Conservation (phyloP, 2,113 vertebrate species). For the Trachemys scripta region DNA sequence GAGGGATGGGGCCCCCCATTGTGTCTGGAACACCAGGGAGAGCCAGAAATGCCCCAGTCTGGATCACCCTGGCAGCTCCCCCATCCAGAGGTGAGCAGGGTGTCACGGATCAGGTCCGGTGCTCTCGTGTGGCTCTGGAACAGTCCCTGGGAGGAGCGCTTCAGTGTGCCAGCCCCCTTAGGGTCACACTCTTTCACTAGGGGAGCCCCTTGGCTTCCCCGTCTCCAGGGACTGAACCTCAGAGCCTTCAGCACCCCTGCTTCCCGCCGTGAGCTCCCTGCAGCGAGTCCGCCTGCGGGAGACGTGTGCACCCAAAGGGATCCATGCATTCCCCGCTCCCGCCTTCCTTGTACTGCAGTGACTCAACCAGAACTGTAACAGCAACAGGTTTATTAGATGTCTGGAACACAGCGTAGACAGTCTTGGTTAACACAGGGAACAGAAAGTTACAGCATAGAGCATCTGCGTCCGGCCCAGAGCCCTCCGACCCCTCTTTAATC, state of each 20-base stretch:
- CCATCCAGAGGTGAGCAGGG: not conserved
- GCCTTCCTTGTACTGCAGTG: too few species aligned
- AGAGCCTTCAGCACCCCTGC: too few species aligned
- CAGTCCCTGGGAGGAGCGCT: too few species aligned
- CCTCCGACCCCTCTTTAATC: not conserved
- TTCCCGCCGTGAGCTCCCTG: not conserved
- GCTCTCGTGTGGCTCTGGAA: too few species aligned
- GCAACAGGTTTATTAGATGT: not conserved
- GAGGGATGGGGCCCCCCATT: not conserved
- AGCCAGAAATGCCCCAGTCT: too few species aligned
- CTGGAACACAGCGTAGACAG: not conserved
- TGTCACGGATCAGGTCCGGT: not conserved
- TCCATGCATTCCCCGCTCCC: too few species aligned
- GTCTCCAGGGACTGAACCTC: not conserved
- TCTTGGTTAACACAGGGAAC: too few species aligned
- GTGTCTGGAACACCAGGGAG: not conserved
- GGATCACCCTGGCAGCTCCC: not conserved
- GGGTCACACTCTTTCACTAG: not conserved
- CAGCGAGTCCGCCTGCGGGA: not conserved
- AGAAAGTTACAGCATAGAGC: not conserved
- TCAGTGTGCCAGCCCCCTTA: not conserved
- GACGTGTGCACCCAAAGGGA: too few species aligned
- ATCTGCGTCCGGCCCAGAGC: not conserved
- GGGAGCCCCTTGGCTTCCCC: not conserved
- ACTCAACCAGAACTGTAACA: too few species aligned